These are phyloP conservation scores for Athalia cordata DNA, from an alignment of 2,888 invertebrate genomes.

Conservation along the genomic window DNA sequence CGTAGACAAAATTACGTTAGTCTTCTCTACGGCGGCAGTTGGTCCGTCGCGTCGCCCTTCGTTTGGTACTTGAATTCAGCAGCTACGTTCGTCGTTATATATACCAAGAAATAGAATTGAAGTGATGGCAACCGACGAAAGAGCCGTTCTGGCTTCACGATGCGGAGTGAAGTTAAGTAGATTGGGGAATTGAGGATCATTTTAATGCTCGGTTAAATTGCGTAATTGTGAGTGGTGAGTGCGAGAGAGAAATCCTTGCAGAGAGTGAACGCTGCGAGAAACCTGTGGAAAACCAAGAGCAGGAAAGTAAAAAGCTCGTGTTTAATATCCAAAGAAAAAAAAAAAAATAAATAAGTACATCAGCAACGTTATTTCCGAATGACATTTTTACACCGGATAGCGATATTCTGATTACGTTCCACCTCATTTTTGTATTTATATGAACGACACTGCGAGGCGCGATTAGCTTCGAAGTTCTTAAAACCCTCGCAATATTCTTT, in stretches of 20 bases:
- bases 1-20: conserved; percentile 60
- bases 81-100: not conserved
- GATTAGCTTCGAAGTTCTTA: conserved; percentile 1
- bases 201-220: conserved; percentile 67
- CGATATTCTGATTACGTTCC: not conserved
- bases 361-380: not conserved
- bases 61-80: conserved; percentile 29
- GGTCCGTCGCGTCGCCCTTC: conserved; percentile 47
- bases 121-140: conserved; percentile 35
- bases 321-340: conserved; percentile 45
- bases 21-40: conserved; percentile 49
- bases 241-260: conserved; percentile 41
- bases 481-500: not conserved
- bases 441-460: not conserved
- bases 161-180: conserved; percentile 58
- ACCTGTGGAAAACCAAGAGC: conserved; percentile 31
- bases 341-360: conserved; percentile 43
- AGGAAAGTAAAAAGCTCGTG: conserved; percentile 41
- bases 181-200: conserved; percentile 65
- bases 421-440: not conserved
- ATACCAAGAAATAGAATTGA: conserved; percentile 32
- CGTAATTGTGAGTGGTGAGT: conserved; percentile 63
- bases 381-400: not conserved
- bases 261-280: conserved; percentile 33
- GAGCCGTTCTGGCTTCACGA: conserved; percentile 12